These are phyloP conservation scores for Eupeodes corollae DNA, from an alignment of 1,140 invertebrate genomes.

Conservation along the genomic window DNA sequence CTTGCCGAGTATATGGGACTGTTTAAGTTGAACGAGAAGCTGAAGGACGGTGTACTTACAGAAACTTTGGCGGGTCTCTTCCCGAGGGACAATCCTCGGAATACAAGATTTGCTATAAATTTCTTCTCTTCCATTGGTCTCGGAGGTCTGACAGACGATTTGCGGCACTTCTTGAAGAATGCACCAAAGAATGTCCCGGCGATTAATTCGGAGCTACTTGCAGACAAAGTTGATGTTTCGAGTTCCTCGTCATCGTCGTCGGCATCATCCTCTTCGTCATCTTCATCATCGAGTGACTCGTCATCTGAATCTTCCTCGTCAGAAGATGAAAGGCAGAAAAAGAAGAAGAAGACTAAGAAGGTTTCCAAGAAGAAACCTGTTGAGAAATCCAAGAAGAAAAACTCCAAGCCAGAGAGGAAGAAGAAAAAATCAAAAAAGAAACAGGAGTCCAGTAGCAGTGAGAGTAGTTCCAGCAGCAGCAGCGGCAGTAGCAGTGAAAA, in stretches of 20 bases:
- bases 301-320: slow-evolving; percentile 4
- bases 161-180: slow-evolving; percentile 80
- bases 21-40: slow-evolving; percentile 75
- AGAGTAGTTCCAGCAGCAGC: slow-evolving; percentile 11
- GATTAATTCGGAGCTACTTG: slow-evolving; percentile 27
- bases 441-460: neutral
- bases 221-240: slow-evolving; percentile 7
- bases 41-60: slow-evolving; percentile 80
- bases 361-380: neutral
- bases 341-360: neutral
- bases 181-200: slow-evolving; percentile 50
- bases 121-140: slow-evolving; percentile 98
- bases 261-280: slow-evolving; percentile 3
- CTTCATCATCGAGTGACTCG: slow-evolving; percentile 9
- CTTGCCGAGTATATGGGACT: slow-evolving; percentile 93
- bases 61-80: slow-evolving; percentile 85
- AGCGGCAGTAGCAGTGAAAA: slow-evolving; percentile 6
- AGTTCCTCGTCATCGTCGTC: neutral
- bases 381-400: neutral
- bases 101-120: slow-evolving; percentile 97
- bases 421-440: slow-evolving; percentile 3
- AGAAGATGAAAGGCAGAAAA: neutral
- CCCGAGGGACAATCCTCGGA: slow-evolving; percentile 89
- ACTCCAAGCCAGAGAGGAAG: neutral
- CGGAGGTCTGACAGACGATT: slow-evolving; percentile 88